A percentile compares a stretch with the other conserved stretches of the same genome.
These are phyloP conservation scores for Nansenia antarctica DNA, from an alignment of 2,113 vertebrate species.

Conservation along the genomic window DNA sequence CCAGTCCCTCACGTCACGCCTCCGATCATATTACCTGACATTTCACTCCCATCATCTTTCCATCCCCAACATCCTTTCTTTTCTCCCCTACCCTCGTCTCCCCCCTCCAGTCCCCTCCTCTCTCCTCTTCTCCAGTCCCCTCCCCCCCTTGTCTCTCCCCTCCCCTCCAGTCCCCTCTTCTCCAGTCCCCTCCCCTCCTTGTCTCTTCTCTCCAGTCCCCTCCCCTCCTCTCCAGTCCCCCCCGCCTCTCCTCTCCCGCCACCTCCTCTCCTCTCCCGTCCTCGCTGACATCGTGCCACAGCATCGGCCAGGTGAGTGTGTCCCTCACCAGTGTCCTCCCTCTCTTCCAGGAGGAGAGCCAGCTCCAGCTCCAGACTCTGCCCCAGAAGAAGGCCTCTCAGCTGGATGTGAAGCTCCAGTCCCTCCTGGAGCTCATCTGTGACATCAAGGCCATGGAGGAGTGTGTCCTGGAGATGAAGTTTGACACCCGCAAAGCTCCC, in stretches of 20 bases:
- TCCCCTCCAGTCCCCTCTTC: background rate
- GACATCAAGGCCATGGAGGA: conserved; percentile 89
- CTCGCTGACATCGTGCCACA: background rate
- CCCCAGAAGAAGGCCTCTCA: conserved; percentile 62
- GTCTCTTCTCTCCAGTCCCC: background rate
- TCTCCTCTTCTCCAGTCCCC: background rate
- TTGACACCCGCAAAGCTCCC: conserved; percentile 87
- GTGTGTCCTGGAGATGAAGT: conserved; percentile 92
- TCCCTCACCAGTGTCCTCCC: background rate
- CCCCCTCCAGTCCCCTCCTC: background rate
- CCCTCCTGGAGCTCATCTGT: conserved; percentile 86
- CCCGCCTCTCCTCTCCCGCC: background rate
- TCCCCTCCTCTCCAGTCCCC: background rate
- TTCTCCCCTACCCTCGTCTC: background rate
- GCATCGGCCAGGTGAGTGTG: background rate
- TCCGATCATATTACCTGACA: background rate
- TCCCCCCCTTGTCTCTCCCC: background rate
- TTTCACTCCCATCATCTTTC: background rate
- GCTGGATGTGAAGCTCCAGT: conserved; percentile 78
- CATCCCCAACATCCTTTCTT: background rate
- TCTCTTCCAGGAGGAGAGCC: conserved; percentile 53
- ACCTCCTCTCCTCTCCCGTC: background rate
- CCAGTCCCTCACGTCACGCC: too few species aligned
- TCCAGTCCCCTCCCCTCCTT: background rate
- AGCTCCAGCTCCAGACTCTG: background rate